Conservation (phyloP, 2,888 invertebrate species). For the Limnephilus marmoratus region DNA sequence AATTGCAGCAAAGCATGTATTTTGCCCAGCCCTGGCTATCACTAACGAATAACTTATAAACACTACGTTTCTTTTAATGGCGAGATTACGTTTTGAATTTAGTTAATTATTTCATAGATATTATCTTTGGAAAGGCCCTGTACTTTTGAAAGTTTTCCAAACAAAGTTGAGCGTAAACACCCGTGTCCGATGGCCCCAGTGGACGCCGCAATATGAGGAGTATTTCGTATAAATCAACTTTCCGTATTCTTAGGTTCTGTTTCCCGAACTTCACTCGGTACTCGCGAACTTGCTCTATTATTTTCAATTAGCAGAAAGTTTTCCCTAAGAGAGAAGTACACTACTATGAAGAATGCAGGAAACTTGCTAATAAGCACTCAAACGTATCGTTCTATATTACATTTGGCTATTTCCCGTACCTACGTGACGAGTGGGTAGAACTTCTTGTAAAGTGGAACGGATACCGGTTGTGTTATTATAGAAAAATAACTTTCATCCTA, state of each 20-base stretch:
- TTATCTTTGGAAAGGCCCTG: slow-evolving; percentile 8
- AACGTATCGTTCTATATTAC: slow-evolving; percentile 50
- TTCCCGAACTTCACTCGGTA: slow-evolving; percentile 57
- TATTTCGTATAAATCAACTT: slow-evolving; percentile 64
- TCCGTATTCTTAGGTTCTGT: slow-evolving; percentile 60
- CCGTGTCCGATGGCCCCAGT: slow-evolving; percentile 45
- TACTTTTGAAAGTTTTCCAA: slow-evolving; percentile 13
- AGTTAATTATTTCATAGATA: background rate
- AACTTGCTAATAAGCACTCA: slow-evolving; percentile 63
- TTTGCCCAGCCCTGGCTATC: too few relatives aligned
- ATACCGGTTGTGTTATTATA: background rate
- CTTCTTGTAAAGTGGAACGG: background rate
- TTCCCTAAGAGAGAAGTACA: slow-evolving; percentile 47
- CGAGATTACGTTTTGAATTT: too few relatives aligned
- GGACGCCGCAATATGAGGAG: slow-evolving; percentile 51
- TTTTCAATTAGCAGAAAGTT: slow-evolving; percentile 65
- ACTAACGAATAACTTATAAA: too few relatives aligned
- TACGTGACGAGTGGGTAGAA: background rate
- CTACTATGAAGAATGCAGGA: slow-evolving; percentile 22
- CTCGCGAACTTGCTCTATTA: slow-evolving; percentile 63
- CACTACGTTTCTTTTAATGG: too few relatives aligned
- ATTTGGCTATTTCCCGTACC: background rate
- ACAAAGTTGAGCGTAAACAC: slow-evolving; percentile 37
- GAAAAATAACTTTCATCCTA: background rate
- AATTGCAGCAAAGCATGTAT: too few relatives aligned